Base-by-base conservation (phyloP, 2,113 vertebrate genomes). In the Pseudorectes ferrugineus region DNA sequence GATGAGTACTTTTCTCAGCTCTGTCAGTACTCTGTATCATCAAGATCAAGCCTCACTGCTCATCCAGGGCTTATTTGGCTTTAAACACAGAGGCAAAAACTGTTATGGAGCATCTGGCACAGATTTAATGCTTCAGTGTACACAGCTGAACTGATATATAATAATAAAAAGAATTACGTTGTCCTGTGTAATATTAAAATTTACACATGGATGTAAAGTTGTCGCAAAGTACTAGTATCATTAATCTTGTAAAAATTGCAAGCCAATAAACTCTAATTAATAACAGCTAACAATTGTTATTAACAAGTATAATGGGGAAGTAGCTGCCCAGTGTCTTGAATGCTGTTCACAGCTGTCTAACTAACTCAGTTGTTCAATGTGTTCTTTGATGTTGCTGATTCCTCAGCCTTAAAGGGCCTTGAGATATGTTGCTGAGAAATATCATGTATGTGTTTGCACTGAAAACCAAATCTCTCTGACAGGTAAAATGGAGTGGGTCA, bases 71-170 rank as follows among this genome's bases (percentile, higher is more conserved):
- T 79, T 72, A 38, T 79, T 82, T 77, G 35, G 58, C 62, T 94
- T 79, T 88, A 79, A 93, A 93, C 38, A 54, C 24, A 38, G 74
- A 95, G 54, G 42, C 77, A 54, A 77, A 88, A 96, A 89, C 59
- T 85, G 52, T 71, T 91, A 1, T 25, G 35, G 49, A 91, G 57
- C 74, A 92, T 79, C 89, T 89, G 85, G 29, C 74, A 66, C 29
- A 23, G 65, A 66, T 75, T 92, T 91, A 82, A 46, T 91, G 87
- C 42, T 73, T 88, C 31, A 2, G 1, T 83, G 58, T 82, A 45
- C 46, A 58, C 42, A 86, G 72, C 25, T 86, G 35, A 90, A 84
- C 46, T 80, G 49, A 79, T 67, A 51, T 14, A 55, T 58, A 46
- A 76, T 54, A 81, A 78, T 54, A 82, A 85, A 85, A 84, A 63